Base-by-base conservation (phyloP, 2,797 vertebrate species). In the Leptodactylus fallax region DNA sequence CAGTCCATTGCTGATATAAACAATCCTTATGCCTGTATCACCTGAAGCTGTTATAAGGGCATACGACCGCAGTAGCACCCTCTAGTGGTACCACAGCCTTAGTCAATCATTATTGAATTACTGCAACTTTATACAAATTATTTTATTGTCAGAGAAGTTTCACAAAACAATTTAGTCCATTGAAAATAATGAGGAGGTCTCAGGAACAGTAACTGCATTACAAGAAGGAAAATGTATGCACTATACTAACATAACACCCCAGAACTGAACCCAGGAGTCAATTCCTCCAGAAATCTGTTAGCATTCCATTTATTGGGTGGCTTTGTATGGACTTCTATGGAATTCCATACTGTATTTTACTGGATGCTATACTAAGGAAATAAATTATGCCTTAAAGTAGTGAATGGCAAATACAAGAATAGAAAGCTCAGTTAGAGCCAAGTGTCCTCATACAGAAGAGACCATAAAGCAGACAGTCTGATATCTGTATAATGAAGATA, bases 1-100 rank as follows among this genome's bases (percentile, higher is more conserved):
- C 61, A 12, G 25, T 47, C 53, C 47, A n/a, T 36, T 85, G 60
- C 19, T 17, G 13, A 69, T 67, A 36, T 71, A 23, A 72, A 79
- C 55, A 88, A 55, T 81, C 49, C 65, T 80, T 72, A 36, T 78
- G 16, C 72, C 21, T 17, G n/a, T 16, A 60, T 36, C 83, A 85
- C 87, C 87, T 88, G 56, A 23, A 81, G 23, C 25, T 76, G 67
- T 58, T 47, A 77, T 47, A 3, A 27, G 65, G 82, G 77, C 83
- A 88, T n/a, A 17, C 14, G 12, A 2, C 69, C 69, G 49, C 87
- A 88, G 49, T 23, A 45, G 10, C 23, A 60, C 87, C 61, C 87
- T 77, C 87, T 85, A 77, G 51, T 88, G 87, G 83, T 19, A 49
- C 47, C 25, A 36, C 14, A 7, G 3, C n/a, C 7, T 8, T 17